Percentiles rank a stretch among this genome's conserved stretches.
phyloP scores from a whole-genome alignment of 2,113 vertebrate species.

The Crotalus tigris region DNA sequence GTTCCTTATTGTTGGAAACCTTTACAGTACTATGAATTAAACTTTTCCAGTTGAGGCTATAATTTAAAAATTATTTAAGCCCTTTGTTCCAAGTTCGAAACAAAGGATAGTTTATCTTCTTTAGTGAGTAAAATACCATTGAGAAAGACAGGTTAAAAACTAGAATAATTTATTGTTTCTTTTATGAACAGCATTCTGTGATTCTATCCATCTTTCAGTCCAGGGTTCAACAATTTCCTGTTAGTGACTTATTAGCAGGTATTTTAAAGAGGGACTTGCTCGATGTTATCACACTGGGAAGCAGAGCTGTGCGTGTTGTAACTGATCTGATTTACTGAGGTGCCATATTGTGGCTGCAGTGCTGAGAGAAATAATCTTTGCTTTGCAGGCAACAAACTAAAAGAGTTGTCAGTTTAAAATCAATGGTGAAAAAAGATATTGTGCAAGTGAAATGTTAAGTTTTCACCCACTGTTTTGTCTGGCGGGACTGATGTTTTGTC shows the following conservation, averaged over 20 bases:
- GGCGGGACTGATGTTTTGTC: conserved; percentile 56
- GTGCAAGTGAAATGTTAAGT: conserved; percentile 49
- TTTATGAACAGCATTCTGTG: conserved; percentile 4
- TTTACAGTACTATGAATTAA: neutral
- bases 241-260: conserved; percentile 31
- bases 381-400: conserved; percentile 28
- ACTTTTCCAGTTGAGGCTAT: conserved; percentile 7
- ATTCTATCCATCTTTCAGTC: conserved; percentile 2
- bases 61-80: conserved; percentile 32
- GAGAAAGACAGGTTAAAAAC: neutral
- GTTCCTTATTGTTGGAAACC: neutral
- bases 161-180: neutral
- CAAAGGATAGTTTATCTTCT: conserved; percentile 37
- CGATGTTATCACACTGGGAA: conserved; percentile 34
- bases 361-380: conserved; percentile 34
- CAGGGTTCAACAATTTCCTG: conserved; percentile 37
- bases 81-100: conserved; percentile 19
- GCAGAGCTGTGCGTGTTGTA: neutral
- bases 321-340: neutral
- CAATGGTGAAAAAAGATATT: conserved; percentile 48
- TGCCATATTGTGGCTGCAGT: conserved; percentile 6
- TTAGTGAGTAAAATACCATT: conserved; percentile 24
- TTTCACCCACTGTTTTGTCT: conserved; percentile 53
- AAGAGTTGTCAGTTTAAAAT: conserved; percentile 40
- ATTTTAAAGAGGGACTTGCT: conserved; percentile 42